A percentile compares a stretch with the other conserved stretches of the same genome.
Evolutionary conservation across 30 jellyfish, hydroid and myxozoan genomes (phyloP).

Genomic region (Cassiopea andromeda): DNA sequence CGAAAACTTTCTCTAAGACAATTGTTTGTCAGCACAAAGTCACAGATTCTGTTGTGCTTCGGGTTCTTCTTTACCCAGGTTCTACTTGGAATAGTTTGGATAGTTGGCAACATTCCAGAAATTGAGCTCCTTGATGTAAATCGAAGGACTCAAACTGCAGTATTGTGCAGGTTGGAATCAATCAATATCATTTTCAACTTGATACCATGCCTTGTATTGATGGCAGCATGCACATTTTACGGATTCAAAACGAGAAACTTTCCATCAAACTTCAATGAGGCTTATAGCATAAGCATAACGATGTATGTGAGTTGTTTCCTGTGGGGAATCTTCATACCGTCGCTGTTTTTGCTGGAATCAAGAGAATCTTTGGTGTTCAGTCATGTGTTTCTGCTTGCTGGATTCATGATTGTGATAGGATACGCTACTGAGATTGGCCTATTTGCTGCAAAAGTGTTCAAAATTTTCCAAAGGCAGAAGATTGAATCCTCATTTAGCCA

Average conservation of each 20-base stretch:
- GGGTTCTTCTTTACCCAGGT: constrained; percentile 74
- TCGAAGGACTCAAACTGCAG: constrained; percentile 33
- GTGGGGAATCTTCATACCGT: constrained; percentile 76
- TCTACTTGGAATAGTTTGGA: constrained; percentile 82
- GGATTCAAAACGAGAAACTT: constrained; percentile 92
- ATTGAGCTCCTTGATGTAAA: constrained; percentile 8
- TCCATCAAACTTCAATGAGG: constrained; percentile 89
- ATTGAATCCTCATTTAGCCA: not conserved
- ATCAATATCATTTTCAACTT: constrained; percentile 60
- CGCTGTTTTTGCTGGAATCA: constrained; percentile 4
- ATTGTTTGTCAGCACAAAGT: constrained; percentile 68
- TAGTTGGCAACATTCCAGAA: constrained; percentile 73
- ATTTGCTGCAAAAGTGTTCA: constrained; percentile 54
- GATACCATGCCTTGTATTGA: constrained; percentile 69
- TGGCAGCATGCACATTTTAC: constrained; percentile 81
- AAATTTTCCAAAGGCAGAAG: not conserved
- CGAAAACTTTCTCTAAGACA: constrained; percentile 36
- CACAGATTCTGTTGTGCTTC: constrained; percentile 79
- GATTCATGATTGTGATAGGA: constrained; percentile 49
- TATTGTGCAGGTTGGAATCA: constrained; percentile 48
- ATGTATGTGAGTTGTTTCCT: constrained; percentile 88
- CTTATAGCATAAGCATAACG: constrained; percentile 81
- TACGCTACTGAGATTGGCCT: constrained; percentile 55
- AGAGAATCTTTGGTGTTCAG: not conserved
- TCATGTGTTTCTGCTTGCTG: constrained; percentile 18